Percentiles rank a stretch among this genome's conserved stretches.
Conservation (phyloP, 1,140 invertebrate species). For the Caenorhabditis tropicalis region DNA sequence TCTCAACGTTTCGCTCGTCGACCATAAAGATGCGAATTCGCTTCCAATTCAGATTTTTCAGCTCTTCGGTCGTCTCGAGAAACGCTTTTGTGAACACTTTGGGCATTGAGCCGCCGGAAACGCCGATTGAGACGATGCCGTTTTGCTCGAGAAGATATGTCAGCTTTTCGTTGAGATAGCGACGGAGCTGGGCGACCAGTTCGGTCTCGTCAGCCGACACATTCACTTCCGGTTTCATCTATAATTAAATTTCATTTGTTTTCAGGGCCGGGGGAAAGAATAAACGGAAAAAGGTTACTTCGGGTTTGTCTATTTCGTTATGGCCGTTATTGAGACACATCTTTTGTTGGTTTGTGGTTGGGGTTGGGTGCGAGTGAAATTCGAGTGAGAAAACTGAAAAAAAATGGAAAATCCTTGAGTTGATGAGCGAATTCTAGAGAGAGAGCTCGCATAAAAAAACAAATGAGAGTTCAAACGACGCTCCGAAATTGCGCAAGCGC, state of each 20-base stretch:
- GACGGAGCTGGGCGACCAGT: neutral
- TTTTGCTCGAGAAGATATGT: neutral
- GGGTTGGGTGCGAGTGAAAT: neutral
- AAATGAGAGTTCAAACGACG: neutral
- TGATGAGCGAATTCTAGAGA: neutral
- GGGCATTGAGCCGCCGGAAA: conserved; percentile 67
- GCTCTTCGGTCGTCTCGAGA: neutral
- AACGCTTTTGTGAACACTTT: conserved; percentile 53
- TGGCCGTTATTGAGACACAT: too few species aligned
- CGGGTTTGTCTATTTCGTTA: too few species aligned
- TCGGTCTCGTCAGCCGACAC: neutral
- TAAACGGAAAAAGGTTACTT: too few species aligned
- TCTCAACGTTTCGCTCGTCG: conserved; percentile 63
- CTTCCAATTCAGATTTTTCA: conserved; percentile 29
- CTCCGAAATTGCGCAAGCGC: neutral
- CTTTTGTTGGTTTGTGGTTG: too few species aligned
- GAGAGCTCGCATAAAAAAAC: neutral
- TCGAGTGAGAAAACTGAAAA: neutral
- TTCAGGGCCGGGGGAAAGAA: neutral
- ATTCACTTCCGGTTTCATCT: conserved; percentile 2
- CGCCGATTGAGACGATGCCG: neutral
- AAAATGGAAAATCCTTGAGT: neutral
- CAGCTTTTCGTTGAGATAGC: neutral
- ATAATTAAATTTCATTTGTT: neutral
- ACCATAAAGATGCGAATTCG: conserved; percentile 58